phyloP scores from a whole-genome alignment of 2,888 invertebrate genomes.

The Tenthredo mesomela region DNA sequence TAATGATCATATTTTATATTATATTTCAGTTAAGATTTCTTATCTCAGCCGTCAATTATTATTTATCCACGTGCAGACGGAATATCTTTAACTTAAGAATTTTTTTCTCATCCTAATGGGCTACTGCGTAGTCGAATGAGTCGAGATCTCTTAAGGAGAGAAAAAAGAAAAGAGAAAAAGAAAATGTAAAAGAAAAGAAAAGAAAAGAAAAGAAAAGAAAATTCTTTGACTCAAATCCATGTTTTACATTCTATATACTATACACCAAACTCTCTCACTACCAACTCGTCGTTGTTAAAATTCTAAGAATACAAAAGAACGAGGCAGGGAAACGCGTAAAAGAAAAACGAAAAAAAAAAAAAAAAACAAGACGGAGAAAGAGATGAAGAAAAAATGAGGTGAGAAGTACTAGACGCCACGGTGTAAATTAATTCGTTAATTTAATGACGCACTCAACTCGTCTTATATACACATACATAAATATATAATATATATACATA shows the following conservation, averaged over 20 bases:
- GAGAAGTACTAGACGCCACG: slow-evolving; percentile 35
- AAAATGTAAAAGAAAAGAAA: not conserved
- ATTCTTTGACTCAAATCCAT: slow-evolving; percentile 18
- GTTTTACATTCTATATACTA: not conserved
- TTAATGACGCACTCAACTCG: slow-evolving; percentile 28
- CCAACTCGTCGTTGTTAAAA: not conserved
- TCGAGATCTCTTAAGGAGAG: not conserved
- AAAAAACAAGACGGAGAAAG: slow-evolving; percentile 24
- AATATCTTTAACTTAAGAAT: not conserved
- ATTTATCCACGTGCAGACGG: not conserved
- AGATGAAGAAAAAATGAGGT: slow-evolving; percentile 36
- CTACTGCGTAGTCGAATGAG: not conserved
- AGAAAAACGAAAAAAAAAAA: not conserved
- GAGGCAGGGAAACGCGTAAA: no score
- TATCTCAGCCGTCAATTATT: slow-evolving; percentile 4
- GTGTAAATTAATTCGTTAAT: slow-evolving; percentile 38
- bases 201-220: not conserved
- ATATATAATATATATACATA: not conserved
- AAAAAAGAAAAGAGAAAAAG: no score
- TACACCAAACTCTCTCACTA: not conserved
- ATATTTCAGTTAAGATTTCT: not conserved
- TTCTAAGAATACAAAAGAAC: slow-evolving; percentile 11
- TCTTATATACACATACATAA: not conserved
- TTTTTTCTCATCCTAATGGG: not conserved
- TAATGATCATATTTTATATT: not conserved